These are phyloP conservation scores for Turdus rufiventris DNA, from an alignment of 2,113 vertebrate genomes.

Conservation along the genomic window DNA sequence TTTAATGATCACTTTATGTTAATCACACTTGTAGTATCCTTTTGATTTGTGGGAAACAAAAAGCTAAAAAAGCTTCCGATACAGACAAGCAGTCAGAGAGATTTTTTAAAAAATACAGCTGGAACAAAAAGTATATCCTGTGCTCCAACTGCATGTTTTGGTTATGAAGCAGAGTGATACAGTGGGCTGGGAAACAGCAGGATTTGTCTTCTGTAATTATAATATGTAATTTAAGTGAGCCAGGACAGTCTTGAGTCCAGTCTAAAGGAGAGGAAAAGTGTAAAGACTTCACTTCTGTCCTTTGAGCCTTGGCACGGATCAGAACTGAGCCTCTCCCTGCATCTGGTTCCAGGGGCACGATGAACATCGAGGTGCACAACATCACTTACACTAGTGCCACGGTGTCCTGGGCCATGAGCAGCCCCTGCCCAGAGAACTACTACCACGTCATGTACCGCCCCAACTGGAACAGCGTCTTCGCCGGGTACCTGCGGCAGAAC, in stretches of 20 bases:
- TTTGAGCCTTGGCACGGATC: accelerated
- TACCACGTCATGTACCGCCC: conserved; percentile 74
- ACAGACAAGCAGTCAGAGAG: not conserved
- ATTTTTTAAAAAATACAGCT: not conserved
- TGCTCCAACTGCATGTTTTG: not conserved
- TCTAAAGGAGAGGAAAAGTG: not conserved
- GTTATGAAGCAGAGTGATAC: not conserved
- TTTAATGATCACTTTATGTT: not conserved
- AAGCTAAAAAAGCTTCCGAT: not conserved
- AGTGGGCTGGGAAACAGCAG: not conserved
- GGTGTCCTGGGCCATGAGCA: conserved; percentile 65
- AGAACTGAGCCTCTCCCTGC: not conserved
- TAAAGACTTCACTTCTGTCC: not conserved
- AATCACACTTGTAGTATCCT: not conserved
- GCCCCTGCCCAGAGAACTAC: conserved; percentile 72
- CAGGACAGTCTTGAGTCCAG: not conserved
- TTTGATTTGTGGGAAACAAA: not conserved
- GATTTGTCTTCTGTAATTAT: not conserved
- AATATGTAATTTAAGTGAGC: not conserved
- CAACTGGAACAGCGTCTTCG: conserved; percentile 74
- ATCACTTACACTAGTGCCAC: conserved; percentile 69
- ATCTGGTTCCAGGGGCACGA: conserved; percentile 63
- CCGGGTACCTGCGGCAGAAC: conserved; percentile 66
- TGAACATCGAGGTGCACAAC: conserved; percentile 75
- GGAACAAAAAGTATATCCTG: not conserved